These are phyloP conservation scores for Drosophila subpulchrella DNA, from an alignment of 1,140 invertebrate genomes.

Conservation along the genomic window DNA sequence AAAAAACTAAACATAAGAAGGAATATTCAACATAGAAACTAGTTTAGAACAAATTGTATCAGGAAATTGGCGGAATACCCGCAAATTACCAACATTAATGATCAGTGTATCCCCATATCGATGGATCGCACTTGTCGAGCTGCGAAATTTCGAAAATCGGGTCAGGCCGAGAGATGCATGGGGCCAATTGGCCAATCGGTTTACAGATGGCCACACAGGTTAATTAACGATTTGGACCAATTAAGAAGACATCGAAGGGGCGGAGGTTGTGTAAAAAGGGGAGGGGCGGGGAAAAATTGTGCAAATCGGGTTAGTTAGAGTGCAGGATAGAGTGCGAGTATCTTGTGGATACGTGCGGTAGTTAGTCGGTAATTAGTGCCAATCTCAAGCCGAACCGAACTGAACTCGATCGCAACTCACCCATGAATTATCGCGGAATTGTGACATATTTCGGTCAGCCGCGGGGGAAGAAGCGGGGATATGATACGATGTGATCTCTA, in stretches of 20 bases:
- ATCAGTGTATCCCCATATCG: constrained; percentile 21
- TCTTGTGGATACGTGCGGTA: constrained; percentile 20
- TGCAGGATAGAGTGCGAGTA: constrained; percentile 22
- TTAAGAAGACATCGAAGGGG: constrained; percentile 39
- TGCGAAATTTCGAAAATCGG: constrained; percentile 54
- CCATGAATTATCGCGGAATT: constrained; percentile 85
- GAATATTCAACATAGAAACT: too few species aligned
- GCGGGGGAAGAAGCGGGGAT: constrained; percentile 6
- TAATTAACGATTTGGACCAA: constrained; percentile 78
- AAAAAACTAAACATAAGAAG: too few species aligned
- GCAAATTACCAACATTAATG: neutral
- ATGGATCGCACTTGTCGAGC: constrained; percentile 23
- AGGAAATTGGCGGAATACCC: neutral
- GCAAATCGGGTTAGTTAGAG: constrained; percentile 39
- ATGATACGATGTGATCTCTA: constrained; percentile 5
- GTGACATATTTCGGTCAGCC: constrained; percentile 75
- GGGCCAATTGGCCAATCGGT: constrained; percentile 74
- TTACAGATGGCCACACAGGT: constrained; percentile 74
- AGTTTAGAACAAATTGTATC: too few species aligned
- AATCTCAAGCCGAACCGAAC: constrained; percentile 11
- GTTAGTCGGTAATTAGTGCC: constrained; percentile 40
- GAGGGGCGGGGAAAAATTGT: constrained; percentile 15
- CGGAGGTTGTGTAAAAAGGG: too few species aligned
- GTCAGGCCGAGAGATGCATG: constrained; percentile 68
- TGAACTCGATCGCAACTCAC: constrained; percentile 64